Percentiles rank a stretch among this genome's conserved stretches.
phyloP scores from a whole-genome alignment of 2,888 invertebrate genomes.

The Cheilosia impressa region DNA sequence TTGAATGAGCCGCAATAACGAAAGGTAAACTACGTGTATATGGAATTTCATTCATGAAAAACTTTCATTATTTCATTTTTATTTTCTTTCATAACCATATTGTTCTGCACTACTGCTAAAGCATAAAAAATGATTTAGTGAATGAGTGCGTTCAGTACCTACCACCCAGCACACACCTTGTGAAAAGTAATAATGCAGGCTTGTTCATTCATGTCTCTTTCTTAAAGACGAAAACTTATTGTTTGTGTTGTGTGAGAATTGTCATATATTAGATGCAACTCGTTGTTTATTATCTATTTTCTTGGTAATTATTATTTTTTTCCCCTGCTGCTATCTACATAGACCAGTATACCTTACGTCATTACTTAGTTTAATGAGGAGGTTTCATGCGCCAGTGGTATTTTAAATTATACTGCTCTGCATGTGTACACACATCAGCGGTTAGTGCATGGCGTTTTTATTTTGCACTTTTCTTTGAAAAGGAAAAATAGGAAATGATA shows the following conservation, averaged over 20 bases:
- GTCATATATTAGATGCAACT: slow-evolving; percentile 50
- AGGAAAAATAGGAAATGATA: slow-evolving; percentile 17
- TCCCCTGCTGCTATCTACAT: slow-evolving; percentile 12
- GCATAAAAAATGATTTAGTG: slow-evolving; percentile 58
- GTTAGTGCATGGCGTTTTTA: not conserved
- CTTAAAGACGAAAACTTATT: slow-evolving; percentile 27
- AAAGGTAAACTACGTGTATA: slow-evolving; percentile 26
- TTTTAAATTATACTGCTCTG: slow-evolving; percentile 51
- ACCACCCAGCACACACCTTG: slow-evolving; percentile 17
- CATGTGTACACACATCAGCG: slow-evolving; percentile 4
- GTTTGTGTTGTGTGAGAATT: slow-evolving; percentile 47
- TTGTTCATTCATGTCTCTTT: slow-evolving; percentile 29
- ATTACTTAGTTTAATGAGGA: slow-evolving; percentile 73
- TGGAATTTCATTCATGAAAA: slow-evolving; percentile 64
- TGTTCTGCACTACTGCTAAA: slow-evolving; percentile 60
- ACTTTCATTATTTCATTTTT: slow-evolving; percentile 4
- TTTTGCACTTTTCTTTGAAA: slow-evolving; percentile 35
- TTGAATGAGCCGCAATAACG: slow-evolving; percentile 26
- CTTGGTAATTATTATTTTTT: slow-evolving; percentile 47
- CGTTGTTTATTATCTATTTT: slow-evolving; percentile 47
- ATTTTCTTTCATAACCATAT: slow-evolving; percentile 4
- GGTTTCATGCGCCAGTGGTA: slow-evolving; percentile 53
- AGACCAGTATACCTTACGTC: slow-evolving; percentile 42
- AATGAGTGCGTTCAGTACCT: slow-evolving; percentile 63
- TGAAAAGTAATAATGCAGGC: slow-evolving; percentile 21